These are phyloP conservation scores for Petromus typicus DNA, from an alignment of 2,113 vertebrate species.

Conservation along the genomic window DNA sequence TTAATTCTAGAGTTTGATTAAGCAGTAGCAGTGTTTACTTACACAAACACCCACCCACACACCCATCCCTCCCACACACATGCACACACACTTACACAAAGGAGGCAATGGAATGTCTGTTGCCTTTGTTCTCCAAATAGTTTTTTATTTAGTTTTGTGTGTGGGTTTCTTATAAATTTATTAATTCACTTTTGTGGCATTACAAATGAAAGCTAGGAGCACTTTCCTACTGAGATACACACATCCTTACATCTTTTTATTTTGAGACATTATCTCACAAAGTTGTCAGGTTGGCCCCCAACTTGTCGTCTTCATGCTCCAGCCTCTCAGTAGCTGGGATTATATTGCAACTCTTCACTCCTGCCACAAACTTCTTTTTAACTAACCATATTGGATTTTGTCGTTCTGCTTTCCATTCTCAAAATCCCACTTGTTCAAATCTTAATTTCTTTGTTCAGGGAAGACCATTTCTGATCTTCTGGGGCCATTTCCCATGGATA, in stretches of 20 bases:
- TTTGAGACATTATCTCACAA: background rate
- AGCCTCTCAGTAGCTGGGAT: background rate
- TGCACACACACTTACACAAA: background rate
- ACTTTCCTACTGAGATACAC: background rate
- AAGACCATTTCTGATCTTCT: background rate
- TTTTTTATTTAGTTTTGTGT: background rate
- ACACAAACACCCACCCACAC: background rate
- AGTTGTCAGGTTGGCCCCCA: background rate
- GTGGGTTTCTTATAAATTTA: background rate
- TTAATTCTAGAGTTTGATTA: background rate
- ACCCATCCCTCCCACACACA: background rate
- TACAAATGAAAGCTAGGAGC: background rate
- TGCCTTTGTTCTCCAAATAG: background rate
- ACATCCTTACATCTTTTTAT: background rate
- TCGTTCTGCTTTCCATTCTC: background rate
- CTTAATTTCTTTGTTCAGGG: background rate
- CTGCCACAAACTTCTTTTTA: background rate
- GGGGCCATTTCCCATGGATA: background rate
- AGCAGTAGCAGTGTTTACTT: background rate
- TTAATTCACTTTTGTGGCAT: background rate
- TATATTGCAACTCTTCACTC: background rate
- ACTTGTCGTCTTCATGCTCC: background rate
- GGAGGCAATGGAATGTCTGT: background rate
- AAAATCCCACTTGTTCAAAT: background rate
- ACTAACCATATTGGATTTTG: background rate